Evolutionary conservation across 2,113 vertebrate genomes (phyloP).

Genomic region (Ptilorrhoa leucosticta): DNA sequence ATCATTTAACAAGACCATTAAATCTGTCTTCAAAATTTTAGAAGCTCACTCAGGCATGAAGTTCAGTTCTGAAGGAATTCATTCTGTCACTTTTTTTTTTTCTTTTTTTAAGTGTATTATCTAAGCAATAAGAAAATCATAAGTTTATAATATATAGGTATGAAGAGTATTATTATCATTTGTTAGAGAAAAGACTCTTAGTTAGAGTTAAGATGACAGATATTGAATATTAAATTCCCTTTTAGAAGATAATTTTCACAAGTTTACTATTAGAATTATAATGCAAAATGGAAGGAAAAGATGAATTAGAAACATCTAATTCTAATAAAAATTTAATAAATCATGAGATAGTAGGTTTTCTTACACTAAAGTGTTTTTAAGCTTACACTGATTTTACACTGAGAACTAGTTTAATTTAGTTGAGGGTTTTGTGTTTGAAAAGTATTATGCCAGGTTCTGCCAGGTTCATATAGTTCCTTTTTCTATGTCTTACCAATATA

Average conservation of each 20-base stretch:
- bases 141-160: neutral
- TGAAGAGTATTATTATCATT: neutral
- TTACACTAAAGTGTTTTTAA: neutral
- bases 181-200: neutral
- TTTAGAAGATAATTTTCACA: neutral
- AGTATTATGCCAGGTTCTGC: neutral
- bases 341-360: neutral
- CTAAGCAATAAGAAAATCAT: neutral
- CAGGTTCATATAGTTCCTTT: neutral
- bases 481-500: neutral
- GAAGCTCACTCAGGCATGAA: neutral
- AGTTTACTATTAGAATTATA: neutral
- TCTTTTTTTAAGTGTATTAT: neutral
- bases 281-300: neutral
- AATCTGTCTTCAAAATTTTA: constrained; percentile 28
- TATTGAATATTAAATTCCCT: neutral
- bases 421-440: neutral
- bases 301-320: neutral
- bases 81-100: neutral
- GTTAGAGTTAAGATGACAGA: neutral
- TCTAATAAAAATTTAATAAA: neutral
- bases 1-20: neutral
- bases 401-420: neutral
- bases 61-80: neutral
- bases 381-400: neutral